Evolutionary conservation across 2,113 vertebrate genomes (phyloP), one percentile per base, ranked within the genome.

Genomic region (Sula dactylatra): DNA sequence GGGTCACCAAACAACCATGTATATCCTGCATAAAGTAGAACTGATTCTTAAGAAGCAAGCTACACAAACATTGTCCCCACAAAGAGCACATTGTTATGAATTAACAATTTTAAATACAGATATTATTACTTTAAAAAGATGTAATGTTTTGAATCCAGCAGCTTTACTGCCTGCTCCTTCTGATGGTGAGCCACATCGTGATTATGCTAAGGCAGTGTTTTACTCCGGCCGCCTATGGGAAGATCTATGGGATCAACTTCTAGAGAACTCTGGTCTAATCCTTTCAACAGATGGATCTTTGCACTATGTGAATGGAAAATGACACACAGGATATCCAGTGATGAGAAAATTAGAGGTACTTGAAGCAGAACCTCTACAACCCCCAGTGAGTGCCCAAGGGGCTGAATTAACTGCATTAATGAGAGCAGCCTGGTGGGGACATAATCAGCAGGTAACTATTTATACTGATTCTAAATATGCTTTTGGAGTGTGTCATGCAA

Each of bases 131-230:
- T 65, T 56, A 11, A 55, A 90, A 70, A 21, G 12, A 42, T 12
- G 8, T 18, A 31, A 64, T 42, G 17, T 49, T 71, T 64, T 90
- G 9, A 78, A 42, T 32, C 12, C 36, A 70, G 40, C 17, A 50
- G 18, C 31, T 50, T 50, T 27, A 65, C 4, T 24, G 56, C 31
- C 27, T 36, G 22, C 14, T 50, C 58, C 25, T 13, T 65, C 18
- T 1, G 0, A 9, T 38, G 44, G 34, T 66, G 20, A 56, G 27
- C 27, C 1, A 3, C 18, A 13, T 16, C 18, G 27, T 25, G 32
- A 25, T 24, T 85, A 27, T 64, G 36, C 31, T 58, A 36, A 58
- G 8, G 36, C 9, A 44, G 13, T 14, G 42, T 50, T 65, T 64
- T 5, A 32, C 58, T 72, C 22, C 18, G 50, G 18, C 22, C 1